Conservation (phyloP, 2,797 vertebrate species). For the Carduelis carduelis region DNA sequence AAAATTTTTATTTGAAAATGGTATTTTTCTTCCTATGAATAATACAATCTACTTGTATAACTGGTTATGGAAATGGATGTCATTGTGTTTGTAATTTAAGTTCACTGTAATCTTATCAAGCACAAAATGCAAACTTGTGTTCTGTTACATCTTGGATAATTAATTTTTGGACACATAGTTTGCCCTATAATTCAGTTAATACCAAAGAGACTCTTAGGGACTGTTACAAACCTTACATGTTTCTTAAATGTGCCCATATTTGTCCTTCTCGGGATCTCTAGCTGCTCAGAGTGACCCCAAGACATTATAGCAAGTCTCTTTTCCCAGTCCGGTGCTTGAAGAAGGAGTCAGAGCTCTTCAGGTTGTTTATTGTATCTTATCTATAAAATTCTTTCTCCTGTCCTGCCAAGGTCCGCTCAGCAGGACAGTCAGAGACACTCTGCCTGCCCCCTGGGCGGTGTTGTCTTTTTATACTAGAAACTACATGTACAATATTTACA, state of each 20-base stretch:
- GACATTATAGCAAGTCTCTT: no score
- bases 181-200: neutral
- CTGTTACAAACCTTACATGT: fast-evolving
- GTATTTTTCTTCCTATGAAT: neutral
- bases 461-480: no score
- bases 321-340: no score
- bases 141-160: neutral
- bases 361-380: no score
- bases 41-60: neutral
- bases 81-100: neutral
- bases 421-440: no score
- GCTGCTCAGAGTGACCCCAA: no score
- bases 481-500: no score
- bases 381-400: no score
- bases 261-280: neutral
- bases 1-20: neutral
- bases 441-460: no score
- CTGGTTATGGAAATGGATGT: neutral
- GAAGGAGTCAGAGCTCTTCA: no score
- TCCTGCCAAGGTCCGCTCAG: no score
- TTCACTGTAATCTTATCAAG: neutral
- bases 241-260: neutral
- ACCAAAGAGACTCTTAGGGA: neutral
- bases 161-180: neutral
- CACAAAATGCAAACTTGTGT: neutral